phyloP scores from a whole-genome alignment of 2,797 vertebrate genomes.

The Sebastes cheni region DNA sequence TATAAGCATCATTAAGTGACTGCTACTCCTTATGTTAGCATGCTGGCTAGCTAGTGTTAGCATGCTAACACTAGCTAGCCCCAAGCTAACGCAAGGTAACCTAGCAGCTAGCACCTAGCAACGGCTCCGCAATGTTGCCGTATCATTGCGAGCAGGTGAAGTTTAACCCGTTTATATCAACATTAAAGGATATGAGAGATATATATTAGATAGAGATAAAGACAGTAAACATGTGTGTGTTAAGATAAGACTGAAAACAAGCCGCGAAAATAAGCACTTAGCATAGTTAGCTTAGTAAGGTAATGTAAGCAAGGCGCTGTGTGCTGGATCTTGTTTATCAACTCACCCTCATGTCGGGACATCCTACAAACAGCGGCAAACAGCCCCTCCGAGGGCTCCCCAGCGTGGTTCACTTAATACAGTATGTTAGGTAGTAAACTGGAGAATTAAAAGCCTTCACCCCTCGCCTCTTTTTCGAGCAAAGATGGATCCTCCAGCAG shows the following conservation, averaged over 20 bases:
- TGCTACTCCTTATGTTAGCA: conserved; percentile 52
- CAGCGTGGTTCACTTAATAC: conserved; percentile 64
- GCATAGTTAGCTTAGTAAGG: conserved; percentile 65
- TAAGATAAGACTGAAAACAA: conserved; percentile 22
- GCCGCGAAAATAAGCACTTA: conserved; percentile 57
- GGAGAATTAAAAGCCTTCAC: conserved; percentile 58
- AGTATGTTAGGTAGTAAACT: conserved; percentile 64
- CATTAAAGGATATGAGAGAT: not conserved
- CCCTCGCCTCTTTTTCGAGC: conserved; percentile 79
- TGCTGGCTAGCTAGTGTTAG: conserved; percentile 30
- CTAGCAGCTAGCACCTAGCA: conserved; percentile 61
- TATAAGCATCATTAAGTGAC: conserved; percentile 7
- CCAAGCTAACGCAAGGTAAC: conserved; percentile 47
- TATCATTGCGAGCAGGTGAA: conserved; percentile 31
- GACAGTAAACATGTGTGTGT: not conserved
- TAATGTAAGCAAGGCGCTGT: conserved; percentile 41
- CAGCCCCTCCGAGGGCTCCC: conserved; percentile 84
- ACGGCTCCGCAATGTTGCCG: conserved; percentile 55
- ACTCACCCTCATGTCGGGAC: conserved; percentile 98
- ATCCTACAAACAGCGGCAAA: conserved; percentile 86
- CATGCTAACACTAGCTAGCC: conserved; percentile 31
- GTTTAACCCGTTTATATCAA: not conserved
- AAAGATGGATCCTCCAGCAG: conserved; percentile 84
- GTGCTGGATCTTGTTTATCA: conserved; percentile 24
- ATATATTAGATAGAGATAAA: not conserved